These are phyloP conservation scores for Lordiphosa fenestrarum DNA, from an alignment of 2,888 invertebrate species.

Conservation along the genomic window DNA sequence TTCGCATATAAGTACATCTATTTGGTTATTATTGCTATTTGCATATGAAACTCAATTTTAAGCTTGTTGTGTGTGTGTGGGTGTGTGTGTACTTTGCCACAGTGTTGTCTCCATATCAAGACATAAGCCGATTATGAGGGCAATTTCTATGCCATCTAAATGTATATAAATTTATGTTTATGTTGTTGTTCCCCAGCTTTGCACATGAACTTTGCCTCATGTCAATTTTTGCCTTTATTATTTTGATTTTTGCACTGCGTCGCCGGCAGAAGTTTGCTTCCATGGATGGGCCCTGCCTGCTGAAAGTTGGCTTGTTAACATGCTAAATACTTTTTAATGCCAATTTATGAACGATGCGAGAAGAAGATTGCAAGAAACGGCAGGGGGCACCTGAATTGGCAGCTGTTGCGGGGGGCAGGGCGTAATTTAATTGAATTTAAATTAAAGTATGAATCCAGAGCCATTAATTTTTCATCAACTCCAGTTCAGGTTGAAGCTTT, in stretches of 20 bases:
- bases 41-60: conserved; percentile 52
- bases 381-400: conserved; percentile 1
- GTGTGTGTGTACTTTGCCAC: conserved; percentile 3
- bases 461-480: background rate
- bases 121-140: conserved; percentile 66
- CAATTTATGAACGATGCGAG: conserved; percentile 44
- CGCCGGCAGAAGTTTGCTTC: conserved; percentile 6
- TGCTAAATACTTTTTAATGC: conserved; percentile 67
- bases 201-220: conserved; percentile 44
- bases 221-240: conserved; percentile 50
- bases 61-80: conserved; percentile 51
- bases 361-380: background rate
- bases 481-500: conserved; percentile 12
- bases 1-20: conserved; percentile 1
- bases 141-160: conserved; percentile 54
- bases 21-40: conserved; percentile 38
- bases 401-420: too few species aligned
- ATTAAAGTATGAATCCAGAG: too few species aligned
- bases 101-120: conserved; percentile 58
- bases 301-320: conserved; percentile 57
- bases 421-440: too few species aligned
- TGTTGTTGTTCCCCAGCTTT: conserved; percentile 20
- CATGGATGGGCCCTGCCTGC: conserved; percentile 6
- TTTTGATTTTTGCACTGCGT: conserved; percentile 30
- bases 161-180: conserved; percentile 25